phyloP scores from a whole-genome alignment of 1,140 invertebrate species.

The Sminthurides bifidus region DNA sequence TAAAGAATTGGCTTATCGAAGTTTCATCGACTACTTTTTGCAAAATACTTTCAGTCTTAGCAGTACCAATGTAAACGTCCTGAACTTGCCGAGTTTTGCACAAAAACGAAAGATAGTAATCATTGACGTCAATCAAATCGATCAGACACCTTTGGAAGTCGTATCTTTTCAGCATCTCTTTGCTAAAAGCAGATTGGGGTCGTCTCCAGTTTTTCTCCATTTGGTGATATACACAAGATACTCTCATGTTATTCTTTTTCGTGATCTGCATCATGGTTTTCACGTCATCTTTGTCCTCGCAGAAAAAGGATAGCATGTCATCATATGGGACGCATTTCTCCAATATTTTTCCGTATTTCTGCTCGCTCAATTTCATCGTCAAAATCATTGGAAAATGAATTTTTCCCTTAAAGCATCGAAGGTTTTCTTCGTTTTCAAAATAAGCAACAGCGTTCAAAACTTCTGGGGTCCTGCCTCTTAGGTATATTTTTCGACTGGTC shows the following conservation, averaged over 20 bases:
- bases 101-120: conserved; percentile 64
- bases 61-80: conserved; percentile 62
- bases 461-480: conserved; percentile 41
- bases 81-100: conserved; percentile 59
- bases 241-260: conserved; percentile 49
- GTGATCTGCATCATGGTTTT: conserved; percentile 56
- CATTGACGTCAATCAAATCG: conserved; percentile 61
- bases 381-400: too few species aligned
- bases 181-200: neutral
- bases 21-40: conserved; percentile 50
- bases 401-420: conserved; percentile 49
- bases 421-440: conserved; percentile 52
- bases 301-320: conserved; percentile 73
- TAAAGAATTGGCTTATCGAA: conserved; percentile 48
- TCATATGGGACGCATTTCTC: conserved; percentile 56
- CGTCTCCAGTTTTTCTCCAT: neutral
- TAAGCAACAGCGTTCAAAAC: conserved; percentile 54
- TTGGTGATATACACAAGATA: conserved; percentile 55
- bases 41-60: conserved; percentile 47
- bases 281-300: conserved; percentile 66
- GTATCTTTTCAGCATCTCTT: conserved; percentile 39
- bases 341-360: conserved; percentile 56
- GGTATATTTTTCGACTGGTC: too few species aligned
- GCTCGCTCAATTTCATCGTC: too few species aligned
- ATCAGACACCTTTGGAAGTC: conserved; percentile 64